Percentiles rank a stretch among this genome's conserved stretches.
These are phyloP conservation scores for Monopis laevigella DNA, from an alignment of 2,888 invertebrate genomes.

Conservation along the genomic window DNA sequence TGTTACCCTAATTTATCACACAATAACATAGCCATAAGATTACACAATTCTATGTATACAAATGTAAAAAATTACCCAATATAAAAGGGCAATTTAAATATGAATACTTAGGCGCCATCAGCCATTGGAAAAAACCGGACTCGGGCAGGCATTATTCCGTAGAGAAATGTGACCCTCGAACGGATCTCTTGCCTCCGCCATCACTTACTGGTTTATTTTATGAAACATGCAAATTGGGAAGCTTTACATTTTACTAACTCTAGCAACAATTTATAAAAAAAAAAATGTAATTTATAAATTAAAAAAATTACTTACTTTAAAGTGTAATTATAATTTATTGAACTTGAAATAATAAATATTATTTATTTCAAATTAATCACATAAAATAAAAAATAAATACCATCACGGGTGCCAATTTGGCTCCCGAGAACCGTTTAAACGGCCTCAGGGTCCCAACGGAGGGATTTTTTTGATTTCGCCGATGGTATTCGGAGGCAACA, in stretches of 20 bases:
- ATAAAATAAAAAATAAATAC: no score
- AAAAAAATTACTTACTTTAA: no score
- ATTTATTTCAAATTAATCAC: no score
- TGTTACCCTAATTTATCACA: constrained; percentile 32
- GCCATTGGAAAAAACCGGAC: constrained; percentile 62
- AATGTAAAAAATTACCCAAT: constrained; percentile 59
- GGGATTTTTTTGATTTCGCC: no score
- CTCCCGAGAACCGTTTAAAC: no score
- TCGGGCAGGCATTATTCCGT: constrained; percentile 38
- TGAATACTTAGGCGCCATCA: constrained; percentile 64
- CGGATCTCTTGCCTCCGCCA: constrained; percentile 42
- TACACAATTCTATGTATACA: constrained; percentile 59
- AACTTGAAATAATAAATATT: no score
- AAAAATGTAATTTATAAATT: no score
- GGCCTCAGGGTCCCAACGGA: no score
- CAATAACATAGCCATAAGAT: constrained; percentile 42
- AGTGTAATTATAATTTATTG: no score
- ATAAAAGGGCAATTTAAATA: constrained; percentile 58
- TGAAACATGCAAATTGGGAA: constrained; percentile 50
- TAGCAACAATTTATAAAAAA: background rate
- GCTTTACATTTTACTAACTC: constrained; percentile 1
- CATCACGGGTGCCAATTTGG: no score
- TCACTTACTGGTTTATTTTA: constrained; percentile 51
- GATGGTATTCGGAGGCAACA: no score
- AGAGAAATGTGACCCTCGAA: constrained; percentile 56